Evolutionary conservation across 1,140 invertebrate genomes (phyloP).

Genomic region (Eciton burchellii): DNA sequence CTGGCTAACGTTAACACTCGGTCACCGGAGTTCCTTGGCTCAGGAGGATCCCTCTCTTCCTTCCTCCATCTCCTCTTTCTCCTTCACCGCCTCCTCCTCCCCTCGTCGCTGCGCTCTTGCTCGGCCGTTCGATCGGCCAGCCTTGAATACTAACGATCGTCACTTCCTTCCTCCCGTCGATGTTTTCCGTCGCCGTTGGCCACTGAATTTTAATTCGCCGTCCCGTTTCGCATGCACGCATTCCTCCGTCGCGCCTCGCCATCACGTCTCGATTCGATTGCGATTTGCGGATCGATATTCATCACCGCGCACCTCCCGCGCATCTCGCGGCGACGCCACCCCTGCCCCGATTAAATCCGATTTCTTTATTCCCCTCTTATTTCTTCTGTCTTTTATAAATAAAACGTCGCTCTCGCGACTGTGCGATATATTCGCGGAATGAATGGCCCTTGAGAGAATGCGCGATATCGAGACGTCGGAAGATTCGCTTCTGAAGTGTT

Average conservation of each 20-base stretch:
- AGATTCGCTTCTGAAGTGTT: not conserved
- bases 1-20: conserved; percentile 70
- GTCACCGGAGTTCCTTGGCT: conserved; percentile 80
- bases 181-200: conserved; percentile 77
- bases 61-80: conserved; percentile 36
- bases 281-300: not conserved
- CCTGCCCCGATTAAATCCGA: not conserved
- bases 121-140: conserved; percentile 55
- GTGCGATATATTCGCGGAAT: not conserved
- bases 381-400: not conserved
- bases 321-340: not conserved
- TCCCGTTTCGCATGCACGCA: conserved; percentile 69
- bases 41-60: conserved; percentile 68
- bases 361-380: not conserved
- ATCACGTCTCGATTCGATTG: not conserved
- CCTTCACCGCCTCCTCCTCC: not conserved
- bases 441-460: not conserved
- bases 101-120: conserved; percentile 1
- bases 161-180: conserved; percentile 82
- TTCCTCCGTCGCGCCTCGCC: conserved; percentile 46
- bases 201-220: conserved; percentile 79
- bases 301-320: not conserved
- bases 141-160: conserved; percentile 80
- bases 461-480: not conserved
- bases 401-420: not conserved